These are phyloP conservation scores for Engraulis encrasicolus DNA, from an alignment of 2,113 vertebrate genomes.

Conservation along the genomic window DNA sequence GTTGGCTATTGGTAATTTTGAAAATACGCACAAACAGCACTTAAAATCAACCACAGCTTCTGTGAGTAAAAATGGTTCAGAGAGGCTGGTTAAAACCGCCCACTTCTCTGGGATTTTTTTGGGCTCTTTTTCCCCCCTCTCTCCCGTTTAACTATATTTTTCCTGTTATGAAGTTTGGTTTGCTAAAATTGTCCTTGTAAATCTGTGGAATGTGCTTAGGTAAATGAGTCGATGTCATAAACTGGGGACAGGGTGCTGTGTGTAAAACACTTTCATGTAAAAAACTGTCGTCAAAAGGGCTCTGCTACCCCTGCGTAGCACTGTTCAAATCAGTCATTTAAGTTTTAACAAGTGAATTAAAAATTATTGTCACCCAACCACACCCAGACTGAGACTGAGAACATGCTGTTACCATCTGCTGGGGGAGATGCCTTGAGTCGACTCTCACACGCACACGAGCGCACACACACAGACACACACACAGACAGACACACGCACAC, in stretches of 20 bases:
- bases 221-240: constrained; percentile 66
- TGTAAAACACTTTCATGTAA: constrained; percentile 46
- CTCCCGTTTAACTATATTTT: constrained; percentile 53
- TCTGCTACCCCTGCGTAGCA: constrained; percentile 13
- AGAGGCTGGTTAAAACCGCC: constrained; percentile 59
- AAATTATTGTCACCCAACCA: constrained; percentile 48
- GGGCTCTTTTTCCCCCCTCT: constrained; percentile 32
- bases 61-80: constrained; percentile 60
- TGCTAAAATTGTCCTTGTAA: constrained; percentile 66
- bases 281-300: constrained; percentile 45
- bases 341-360: constrained; percentile 56
- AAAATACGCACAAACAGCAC: constrained; percentile 75
- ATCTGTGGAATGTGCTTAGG: constrained; percentile 67
- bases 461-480: no score
- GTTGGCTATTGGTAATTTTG: constrained; percentile 71
- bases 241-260: constrained; percentile 43
- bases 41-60: constrained; percentile 71
- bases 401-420: constrained; percentile 50
- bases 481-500: no score
- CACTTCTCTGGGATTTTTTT: constrained; percentile 66
- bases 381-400: constrained; percentile 38
- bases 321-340: constrained; percentile 46
- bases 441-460: constrained; percentile 1
- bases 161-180: constrained; percentile 59
- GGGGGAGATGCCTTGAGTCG: constrained; percentile 25